Base-by-base conservation (phyloP, 2,113 vertebrate species). In the Hemicordylus capensis region DNA sequence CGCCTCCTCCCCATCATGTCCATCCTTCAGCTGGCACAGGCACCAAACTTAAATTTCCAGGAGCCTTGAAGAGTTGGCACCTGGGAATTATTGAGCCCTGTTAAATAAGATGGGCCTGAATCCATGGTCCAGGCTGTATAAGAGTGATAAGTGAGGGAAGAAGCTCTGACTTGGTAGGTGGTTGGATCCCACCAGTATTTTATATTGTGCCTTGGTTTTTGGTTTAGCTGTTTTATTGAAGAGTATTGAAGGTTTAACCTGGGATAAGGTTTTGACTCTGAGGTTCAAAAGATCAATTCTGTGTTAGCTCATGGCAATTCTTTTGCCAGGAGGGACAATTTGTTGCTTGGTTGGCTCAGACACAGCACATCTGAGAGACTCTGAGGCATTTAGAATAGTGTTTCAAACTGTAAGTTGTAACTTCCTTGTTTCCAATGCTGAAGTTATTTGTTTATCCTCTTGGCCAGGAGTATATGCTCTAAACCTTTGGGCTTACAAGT, bases 371-470 rank as follows among this genome's bases (percentile, higher is more conserved):
- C 46, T 26, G 54, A 86, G 74, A 87, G 85, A 87, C 81, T n/a
- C 46, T 58, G 39, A 17, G 70, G 7, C 58, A 19, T 37, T 91
- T 76, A 88, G 87, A 74, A 92, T 80, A 84, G 46, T 0, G 61
- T 91, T 87, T 89, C 48, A 81, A 82, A 59, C 48, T 66, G 76
- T 88, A 83, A 88, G 87, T 85, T 88, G 72, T 90, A 77, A 84
- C 70, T 87, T 86, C 61, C 31, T 84, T 51, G 76, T 90, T 44
- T 44, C 26, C 34, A 76, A 64, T 51, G 44, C 66, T 78, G 31
- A 56, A 19, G 22, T 31, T 48, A 73, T 73, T 85, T 83, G 69
- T 74, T 66, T 56, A 12, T 66, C n/a, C n/a, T 67, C 80, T 42
- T 89, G 77, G 81, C 72, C 76, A 64, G n/a, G 28, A 89, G 46